phyloP scores from a whole-genome alignment of 1,140 invertebrate genomes.

The Conus betulinus region DNA sequence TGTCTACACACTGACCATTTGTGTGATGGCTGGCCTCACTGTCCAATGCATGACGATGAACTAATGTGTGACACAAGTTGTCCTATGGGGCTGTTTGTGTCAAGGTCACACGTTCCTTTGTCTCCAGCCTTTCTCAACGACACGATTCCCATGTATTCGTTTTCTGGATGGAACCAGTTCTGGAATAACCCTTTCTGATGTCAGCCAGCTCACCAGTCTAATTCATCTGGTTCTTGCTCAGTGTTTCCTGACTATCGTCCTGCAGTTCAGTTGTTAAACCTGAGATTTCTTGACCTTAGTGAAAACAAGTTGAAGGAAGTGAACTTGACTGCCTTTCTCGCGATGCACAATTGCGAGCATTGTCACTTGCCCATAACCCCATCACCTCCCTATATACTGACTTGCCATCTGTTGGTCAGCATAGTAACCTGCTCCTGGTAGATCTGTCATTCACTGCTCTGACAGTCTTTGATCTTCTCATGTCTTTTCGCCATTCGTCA shows the following conservation, averaged over 20 bases:
- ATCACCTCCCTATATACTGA: neutral
- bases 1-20: slow-evolving; percentile 33
- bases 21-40: slow-evolving; percentile 31
- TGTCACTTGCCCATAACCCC: slow-evolving; percentile 27
- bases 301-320: slow-evolving; percentile 20
- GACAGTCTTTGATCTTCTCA: neutral
- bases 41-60: slow-evolving; percentile 42
- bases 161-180: neutral
- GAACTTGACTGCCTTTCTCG: slow-evolving; percentile 1
- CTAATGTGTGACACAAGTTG: slow-evolving; percentile 21
- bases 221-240: neutral
- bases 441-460: slow-evolving; percentile 8
- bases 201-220: neutral
- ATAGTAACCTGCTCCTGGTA: neutral
- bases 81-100: slow-evolving; percentile 49
- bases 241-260: neutral
- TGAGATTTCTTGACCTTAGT: slow-evolving; percentile 24
- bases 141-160: neutral
- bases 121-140: neutral
- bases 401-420: neutral
- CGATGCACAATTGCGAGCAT: slow-evolving; percentile 7
- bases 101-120: slow-evolving; percentile 8
- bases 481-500: slow-evolving; percentile 3
- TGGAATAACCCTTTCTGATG: neutral
- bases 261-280: neutral